Evolutionary conservation across 2,797 vertebrate species (phyloP).

Genomic region (Meda fulgida): DNA sequence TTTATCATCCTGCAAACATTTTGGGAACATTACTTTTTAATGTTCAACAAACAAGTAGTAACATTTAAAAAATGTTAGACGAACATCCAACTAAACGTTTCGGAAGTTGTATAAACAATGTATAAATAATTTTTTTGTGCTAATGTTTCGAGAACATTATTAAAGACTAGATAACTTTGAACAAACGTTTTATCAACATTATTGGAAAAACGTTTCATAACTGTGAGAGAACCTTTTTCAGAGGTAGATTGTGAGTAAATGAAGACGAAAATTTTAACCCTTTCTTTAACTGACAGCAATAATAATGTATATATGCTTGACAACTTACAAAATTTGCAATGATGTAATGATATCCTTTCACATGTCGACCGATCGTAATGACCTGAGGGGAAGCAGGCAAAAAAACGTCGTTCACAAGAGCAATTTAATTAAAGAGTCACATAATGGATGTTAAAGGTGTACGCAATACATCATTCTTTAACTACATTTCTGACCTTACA

Average conservation of each 20-base stretch:
- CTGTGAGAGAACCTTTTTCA: background rate
- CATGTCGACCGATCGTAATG: constrained; percentile 95
- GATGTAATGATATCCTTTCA: constrained; percentile 98
- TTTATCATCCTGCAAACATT: too few relatives aligned
- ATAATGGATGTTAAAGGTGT: constrained; percentile 32
- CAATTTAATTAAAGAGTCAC: constrained; percentile 35
- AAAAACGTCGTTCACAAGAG: background rate
- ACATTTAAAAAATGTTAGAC: background rate
- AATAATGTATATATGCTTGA: background rate
- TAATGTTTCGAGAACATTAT: background rate
- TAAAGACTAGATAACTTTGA: background rate
- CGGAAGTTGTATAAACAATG: background rate
- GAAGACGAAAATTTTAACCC: background rate
- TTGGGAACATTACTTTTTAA: background rate
- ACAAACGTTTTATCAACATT: background rate
- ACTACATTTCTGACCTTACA: constrained; percentile 23
- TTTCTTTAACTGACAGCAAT: background rate
- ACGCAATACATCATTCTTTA: constrained; percentile 31
- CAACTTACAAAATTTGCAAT: constrained; percentile 92
- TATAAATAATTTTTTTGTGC: too few relatives aligned
- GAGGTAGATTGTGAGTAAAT: background rate
- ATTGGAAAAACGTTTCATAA: background rate
- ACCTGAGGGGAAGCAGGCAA: constrained; percentile 76
- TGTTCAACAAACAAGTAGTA: background rate
- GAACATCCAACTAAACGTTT: background rate